Evolutionary conservation across 2,113 vertebrate species (phyloP), one percentile per base, ranked within the genome.

Genomic region (Lota lota): DNA sequence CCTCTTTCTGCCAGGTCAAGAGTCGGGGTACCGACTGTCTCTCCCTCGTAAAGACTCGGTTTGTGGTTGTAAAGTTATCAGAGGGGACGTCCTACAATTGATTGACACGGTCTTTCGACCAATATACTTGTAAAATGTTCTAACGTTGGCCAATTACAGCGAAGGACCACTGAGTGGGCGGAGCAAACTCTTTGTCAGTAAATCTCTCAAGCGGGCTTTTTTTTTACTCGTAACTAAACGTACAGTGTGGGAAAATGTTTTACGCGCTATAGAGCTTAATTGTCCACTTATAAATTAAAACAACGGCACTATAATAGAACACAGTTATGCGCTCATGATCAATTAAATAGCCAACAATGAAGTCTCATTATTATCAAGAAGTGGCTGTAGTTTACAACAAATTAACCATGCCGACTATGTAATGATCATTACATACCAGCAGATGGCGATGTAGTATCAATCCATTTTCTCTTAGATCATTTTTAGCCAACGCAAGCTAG

Each of bases 401-500:
- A 64, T 21, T 15, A 17, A 21, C 40, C 20, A 54, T 24, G 64
- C 21, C 15, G 47, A 20, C 28, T 61, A 0, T 82, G 80, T 76
- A 77, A 68, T 77, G 21, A 36, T 3, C 33, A 0, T 0, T 5
- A 60, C n/a, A 40, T 0, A 70, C 79, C 89, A 84, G 83, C 73
- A 89, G 87, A 75, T 87, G 85, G 77, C 83, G 76, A 4, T 82
- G 70, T 61, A 69, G 67, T 50, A 82, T 70, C 47, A 80, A 61
- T n/a, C 4, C 69, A 68, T 22, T 67, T 2, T 70, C 28, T 70
- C 28, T 6, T 47, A 47, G 12, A 47, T 47, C 2, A 47, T 47
- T 47, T 47, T 47, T 12, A 47, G 40, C 2, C 12, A 47, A 11
- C 40, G 2, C 40, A 47, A 47, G 10, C 40, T 47, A 47, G 40